Conservation (phyloP, 2,113 vertebrate species). For the Mesoclemmys tuberculata region DNA sequence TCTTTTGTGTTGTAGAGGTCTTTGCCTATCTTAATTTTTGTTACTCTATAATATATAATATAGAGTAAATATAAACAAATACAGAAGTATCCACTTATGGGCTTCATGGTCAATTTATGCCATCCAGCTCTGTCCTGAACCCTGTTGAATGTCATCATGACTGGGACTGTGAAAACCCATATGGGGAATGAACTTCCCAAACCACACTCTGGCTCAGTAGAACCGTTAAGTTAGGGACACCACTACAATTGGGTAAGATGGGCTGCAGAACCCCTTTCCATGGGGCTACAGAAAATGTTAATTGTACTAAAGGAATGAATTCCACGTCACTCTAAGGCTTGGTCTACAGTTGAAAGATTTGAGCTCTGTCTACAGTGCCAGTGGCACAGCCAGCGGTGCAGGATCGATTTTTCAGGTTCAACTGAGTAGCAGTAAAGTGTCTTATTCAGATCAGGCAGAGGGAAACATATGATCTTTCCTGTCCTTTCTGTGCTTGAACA, state of each 20-base stretch:
- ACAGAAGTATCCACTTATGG: background rate
- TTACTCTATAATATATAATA: background rate
- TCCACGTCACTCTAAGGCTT: too few relatives aligned
- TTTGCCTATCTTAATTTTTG: background rate
- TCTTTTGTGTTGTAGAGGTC: background rate
- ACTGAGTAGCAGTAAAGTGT: accelerated
- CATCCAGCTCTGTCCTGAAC: background rate
- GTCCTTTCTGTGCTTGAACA: background rate
- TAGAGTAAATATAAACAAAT: background rate
- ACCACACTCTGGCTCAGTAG: too few relatives aligned
- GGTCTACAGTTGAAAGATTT: too few relatives aligned
- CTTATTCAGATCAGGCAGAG: background rate
- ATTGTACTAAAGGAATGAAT: too few relatives aligned
- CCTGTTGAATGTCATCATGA: too few relatives aligned
- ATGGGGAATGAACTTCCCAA: too few relatives aligned
- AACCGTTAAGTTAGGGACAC: too few relatives aligned
- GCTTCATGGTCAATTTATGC: background rate
- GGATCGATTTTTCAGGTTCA: too few relatives aligned
- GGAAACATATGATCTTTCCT: accelerated
- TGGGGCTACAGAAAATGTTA: background rate
- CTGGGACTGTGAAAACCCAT: too few relatives aligned
- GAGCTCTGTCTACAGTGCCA: too few relatives aligned
- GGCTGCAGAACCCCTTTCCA: background rate
- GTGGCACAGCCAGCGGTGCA: too few relatives aligned
- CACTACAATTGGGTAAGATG: background rate